Evolutionary conservation across 2,888 invertebrate genomes (phyloP).

Genomic region (Eupithecia subumbrata): DNA sequence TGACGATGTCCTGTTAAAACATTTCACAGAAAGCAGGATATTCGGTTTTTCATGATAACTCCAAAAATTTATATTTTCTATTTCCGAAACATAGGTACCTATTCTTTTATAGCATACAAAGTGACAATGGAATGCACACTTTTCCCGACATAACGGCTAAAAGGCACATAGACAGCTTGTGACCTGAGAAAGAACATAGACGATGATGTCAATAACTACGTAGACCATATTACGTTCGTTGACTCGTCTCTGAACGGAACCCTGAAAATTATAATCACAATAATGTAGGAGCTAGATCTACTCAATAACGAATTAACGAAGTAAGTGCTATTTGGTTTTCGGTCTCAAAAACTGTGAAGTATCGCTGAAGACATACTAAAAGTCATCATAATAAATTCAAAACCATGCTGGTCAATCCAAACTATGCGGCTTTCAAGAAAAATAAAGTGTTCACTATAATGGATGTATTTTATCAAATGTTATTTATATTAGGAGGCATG

Average conservation of each 20-base stretch:
- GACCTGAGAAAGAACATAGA: too few relatives aligned
- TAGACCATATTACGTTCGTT: background rate
- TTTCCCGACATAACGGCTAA: too few relatives aligned
- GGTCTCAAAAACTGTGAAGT: background rate
- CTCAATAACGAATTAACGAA: background rate
- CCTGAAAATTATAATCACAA: background rate
- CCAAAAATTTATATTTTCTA: too few relatives aligned
- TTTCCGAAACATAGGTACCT: too few relatives aligned
- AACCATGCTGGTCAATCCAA: background rate
- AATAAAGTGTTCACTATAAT: background rate
- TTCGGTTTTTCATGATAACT: too few relatives aligned
- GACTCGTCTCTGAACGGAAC: background rate
- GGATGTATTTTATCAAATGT: background rate
- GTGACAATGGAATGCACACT: too few relatives aligned
- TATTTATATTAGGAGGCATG: slow-evolving; percentile 4
- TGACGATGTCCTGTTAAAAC: too few relatives aligned
- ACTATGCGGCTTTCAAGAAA: background rate
- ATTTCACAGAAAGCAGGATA: too few relatives aligned
- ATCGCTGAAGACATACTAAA: background rate
- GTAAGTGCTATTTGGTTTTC: background rate
- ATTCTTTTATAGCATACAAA: too few relatives aligned
- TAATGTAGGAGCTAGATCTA: background rate
- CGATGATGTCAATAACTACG: too few relatives aligned
- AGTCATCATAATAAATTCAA: background rate
- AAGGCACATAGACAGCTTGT: too few relatives aligned